Evolutionary conservation across 1,140 invertebrate species (phyloP), one percentile per base, ranked within the genome.

Genomic region (Cydia amplana): DNA sequence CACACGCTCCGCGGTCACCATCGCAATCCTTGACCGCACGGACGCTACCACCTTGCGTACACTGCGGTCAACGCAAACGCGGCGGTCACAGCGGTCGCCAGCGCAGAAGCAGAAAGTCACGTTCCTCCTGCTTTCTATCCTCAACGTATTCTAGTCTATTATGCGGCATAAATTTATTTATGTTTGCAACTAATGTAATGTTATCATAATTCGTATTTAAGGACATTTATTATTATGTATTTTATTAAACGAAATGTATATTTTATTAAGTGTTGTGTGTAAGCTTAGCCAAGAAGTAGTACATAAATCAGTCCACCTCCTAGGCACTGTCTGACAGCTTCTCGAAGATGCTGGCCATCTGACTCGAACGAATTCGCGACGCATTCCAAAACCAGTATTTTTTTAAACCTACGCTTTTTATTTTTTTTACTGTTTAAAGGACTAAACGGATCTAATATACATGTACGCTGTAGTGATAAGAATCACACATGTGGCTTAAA

Each of bases 131-230:
- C 89, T 91, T 88, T 88, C 85, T 90, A 89, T 91, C 90, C 91
- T 93, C 90, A 93, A 93, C 86, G 84, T 90, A 91, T 91, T 91
- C 91, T 93, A 93, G 91, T 93, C 91, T 88, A 82, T 85, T 85
- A 83, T 76, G 90, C 90, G 85, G 88, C 89, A 88, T 89, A 90
- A 89, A 90, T 82, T 82, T 80, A 84, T 82, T 90, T 91, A 91
- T 88, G 91, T 86, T 88, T 86, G 91, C 88, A 85, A 87, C 83
- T 93, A 93, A 88, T 91, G 74, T 91, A 90, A 92, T 90, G 82
- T 90, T 90, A 91, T 89, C 80, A 81, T 90, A 88, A 90, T 87
- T 88, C 81, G 85, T 88, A 87, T 87, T 87, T 88, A 91, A 87
- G 87, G 80, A 88, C 87, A 87, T 89, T 83, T 88, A 90, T 89